phyloP scores from a whole-genome alignment of 2,888 invertebrate genomes.

The Trisateles emortualis region DNA sequence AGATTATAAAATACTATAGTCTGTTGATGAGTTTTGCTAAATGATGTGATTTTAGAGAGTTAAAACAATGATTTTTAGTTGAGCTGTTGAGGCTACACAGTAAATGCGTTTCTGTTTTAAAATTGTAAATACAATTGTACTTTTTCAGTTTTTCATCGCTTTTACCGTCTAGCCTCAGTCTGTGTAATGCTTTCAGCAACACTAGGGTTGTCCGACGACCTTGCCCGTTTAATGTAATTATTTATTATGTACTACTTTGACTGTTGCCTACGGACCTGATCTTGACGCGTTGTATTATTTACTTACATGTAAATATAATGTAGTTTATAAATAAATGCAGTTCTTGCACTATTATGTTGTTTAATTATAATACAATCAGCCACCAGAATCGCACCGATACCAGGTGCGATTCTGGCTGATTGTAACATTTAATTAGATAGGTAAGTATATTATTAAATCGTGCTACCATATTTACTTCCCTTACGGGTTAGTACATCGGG shows the following conservation, averaged over 20 bases:
- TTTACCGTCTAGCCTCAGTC: conserved; percentile 55
- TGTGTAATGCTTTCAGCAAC: conserved; percentile 58
- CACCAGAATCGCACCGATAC: too few relatives aligned
- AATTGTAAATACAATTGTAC: background rate
- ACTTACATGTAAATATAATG: conserved; percentile 80
- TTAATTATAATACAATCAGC: conserved; percentile 19
- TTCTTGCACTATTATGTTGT: conserved; percentile 63
- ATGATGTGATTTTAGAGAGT: conserved; percentile 8
- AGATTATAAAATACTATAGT: conserved; percentile 16
- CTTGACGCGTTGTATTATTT: conserved; percentile 83
- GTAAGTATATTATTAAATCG: too few relatives aligned
- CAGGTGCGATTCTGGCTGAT: too few relatives aligned
- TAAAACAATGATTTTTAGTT: conserved; percentile 22
- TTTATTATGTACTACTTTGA: conserved; percentile 78
- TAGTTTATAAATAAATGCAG: conserved; percentile 79
- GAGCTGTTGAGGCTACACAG: conserved; percentile 49
- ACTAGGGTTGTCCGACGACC: conserved; percentile 57
- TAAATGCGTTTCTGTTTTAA: conserved; percentile 36
- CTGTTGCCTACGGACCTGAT: conserved; percentile 85
- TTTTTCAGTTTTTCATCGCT: conserved; percentile 32
- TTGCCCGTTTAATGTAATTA: conserved; percentile 60
- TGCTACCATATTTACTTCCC: too few relatives aligned
- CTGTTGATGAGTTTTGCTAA: conserved; percentile 14
- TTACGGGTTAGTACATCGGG: too few relatives aligned
- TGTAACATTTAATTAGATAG: too few relatives aligned